Evolutionary conservation across 2,888 invertebrate genomes (phyloP).

Genomic region (Polydrusus tereticollis): DNA sequence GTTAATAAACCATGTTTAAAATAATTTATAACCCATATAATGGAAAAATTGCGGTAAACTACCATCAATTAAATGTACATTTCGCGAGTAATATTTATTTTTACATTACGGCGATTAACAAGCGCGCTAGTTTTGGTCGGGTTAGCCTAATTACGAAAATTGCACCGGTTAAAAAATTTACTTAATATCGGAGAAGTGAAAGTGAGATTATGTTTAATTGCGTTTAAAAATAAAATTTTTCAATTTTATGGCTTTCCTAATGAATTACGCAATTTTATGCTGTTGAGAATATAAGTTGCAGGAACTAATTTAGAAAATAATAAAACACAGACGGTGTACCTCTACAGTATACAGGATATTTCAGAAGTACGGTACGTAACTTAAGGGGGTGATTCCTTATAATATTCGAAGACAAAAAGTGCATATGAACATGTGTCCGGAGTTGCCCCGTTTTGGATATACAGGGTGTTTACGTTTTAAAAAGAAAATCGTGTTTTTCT

Average conservation of each 20-base stretch:
- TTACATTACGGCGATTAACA: neutral
- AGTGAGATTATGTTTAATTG: constrained; percentile 15
- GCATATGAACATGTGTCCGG: too few species aligned
- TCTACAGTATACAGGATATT: too few species aligned
- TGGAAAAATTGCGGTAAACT: constrained; percentile 5
- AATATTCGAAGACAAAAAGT: too few species aligned
- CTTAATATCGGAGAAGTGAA: neutral
- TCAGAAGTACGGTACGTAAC: too few species aligned
- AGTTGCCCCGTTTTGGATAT: too few species aligned
- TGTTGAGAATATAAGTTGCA: too few species aligned
- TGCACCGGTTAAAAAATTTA: constrained; percentile 13
- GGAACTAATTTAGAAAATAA: too few species aligned
- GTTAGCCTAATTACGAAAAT: constrained; percentile 10
- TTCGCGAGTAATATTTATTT: constrained; percentile 1
- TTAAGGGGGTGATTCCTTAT: too few species aligned
- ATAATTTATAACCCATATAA: constrained; percentile 11
- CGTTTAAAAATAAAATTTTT: neutral
- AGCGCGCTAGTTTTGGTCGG: neutral
- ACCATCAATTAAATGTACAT: neutral
- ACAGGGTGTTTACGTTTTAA: too few species aligned
- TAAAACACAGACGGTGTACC: too few species aligned
- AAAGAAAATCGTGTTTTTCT: too few species aligned
- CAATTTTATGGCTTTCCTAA: neutral
- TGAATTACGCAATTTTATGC: neutral
- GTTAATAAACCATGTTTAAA: neutral